Evolutionary conservation across 2,113 vertebrate genomes (phyloP).

Genomic region (Gymnarchus niloticus): DNA sequence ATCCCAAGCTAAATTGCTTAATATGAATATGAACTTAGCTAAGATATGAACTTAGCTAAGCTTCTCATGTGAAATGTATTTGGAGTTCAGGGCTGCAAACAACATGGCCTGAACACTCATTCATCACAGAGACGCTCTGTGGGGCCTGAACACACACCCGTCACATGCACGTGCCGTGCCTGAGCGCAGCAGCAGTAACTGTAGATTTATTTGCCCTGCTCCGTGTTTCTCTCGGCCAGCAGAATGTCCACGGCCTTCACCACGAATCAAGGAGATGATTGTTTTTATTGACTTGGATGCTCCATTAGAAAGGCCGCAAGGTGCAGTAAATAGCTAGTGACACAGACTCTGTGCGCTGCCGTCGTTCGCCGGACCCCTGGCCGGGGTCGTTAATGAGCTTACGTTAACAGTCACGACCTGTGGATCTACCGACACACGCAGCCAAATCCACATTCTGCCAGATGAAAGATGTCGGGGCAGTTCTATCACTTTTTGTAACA

Average conservation of each 20-base stretch:
- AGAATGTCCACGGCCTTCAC: conserved; percentile 6
- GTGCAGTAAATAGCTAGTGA: conserved; percentile 15
- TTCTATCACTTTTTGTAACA: neutral
- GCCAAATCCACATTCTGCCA: neutral
- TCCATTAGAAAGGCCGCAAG: conserved; percentile 17
- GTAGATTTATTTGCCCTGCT: neutral
- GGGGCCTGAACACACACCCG: neutral
- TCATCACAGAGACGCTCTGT: too few relatives aligned
- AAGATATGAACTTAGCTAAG: too few relatives aligned
- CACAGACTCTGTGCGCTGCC: neutral
- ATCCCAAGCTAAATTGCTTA: too few relatives aligned
- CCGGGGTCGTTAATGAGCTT: conserved; percentile 7
- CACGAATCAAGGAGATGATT: conserved; percentile 6
- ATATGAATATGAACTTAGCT: too few relatives aligned
- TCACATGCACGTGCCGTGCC: neutral
- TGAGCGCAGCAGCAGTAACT: neutral
- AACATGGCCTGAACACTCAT: too few relatives aligned
- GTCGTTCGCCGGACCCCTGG: neutral
- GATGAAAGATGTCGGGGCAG: neutral
- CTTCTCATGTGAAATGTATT: too few relatives aligned
- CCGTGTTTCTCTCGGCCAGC: conserved; percentile 20
- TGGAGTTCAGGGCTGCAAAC: too few relatives aligned
- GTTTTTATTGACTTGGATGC: conserved; percentile 28
- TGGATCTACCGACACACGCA: neutral
- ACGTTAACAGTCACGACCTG: conserved; percentile 15